A percentile compares a stretch with the other conserved stretches of the same genome.
phyloP scores from a whole-genome alignment of 2,888 invertebrate genomes.

The Fragum sueziense region DNA sequence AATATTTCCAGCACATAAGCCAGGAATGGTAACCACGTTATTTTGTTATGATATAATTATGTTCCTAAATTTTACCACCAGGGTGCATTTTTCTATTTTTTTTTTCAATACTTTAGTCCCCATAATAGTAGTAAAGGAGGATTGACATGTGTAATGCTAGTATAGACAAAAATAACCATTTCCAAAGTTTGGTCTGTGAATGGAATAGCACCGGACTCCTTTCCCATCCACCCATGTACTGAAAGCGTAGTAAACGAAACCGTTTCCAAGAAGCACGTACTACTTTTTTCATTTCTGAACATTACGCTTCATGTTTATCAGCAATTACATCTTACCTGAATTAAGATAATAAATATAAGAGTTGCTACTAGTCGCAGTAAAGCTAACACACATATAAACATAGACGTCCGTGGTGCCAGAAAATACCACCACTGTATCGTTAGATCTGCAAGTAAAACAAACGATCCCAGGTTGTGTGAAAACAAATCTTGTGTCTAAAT shows the following conservation, averaged over 20 bases:
- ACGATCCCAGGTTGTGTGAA: not conserved
- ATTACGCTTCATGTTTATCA: too few species aligned
- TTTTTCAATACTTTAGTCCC: too few species aligned
- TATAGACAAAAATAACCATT: not conserved
- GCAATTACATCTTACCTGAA: conserved; percentile 51
- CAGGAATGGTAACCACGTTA: too few species aligned
- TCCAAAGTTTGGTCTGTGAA: not conserved
- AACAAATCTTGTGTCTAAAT: not conserved
- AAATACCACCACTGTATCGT: conserved; percentile 42
- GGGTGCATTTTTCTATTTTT: too few species aligned
- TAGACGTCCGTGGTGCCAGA: conserved; percentile 30
- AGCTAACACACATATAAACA: conserved; percentile 60
- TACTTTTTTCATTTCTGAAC: too few species aligned
- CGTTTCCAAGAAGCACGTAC: not conserved
- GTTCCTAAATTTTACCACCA: too few species aligned
- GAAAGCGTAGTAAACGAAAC: not conserved
- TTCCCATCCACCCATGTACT: not conserved
- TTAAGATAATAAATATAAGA: conserved; percentile 60
- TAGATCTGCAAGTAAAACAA: conserved; percentile 42
- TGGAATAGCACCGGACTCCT: not conserved
- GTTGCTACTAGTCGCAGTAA: conserved; percentile 46
- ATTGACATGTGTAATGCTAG: too few species aligned
- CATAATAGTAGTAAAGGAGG: too few species aligned
- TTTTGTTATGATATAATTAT: too few species aligned
- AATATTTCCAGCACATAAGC: too few species aligned